A percentile compares a stretch with the other conserved stretches of the same genome.
Conservation (phyloP, 1,140 invertebrate species). For the Leptinotarsa undecemlineata region DNA sequence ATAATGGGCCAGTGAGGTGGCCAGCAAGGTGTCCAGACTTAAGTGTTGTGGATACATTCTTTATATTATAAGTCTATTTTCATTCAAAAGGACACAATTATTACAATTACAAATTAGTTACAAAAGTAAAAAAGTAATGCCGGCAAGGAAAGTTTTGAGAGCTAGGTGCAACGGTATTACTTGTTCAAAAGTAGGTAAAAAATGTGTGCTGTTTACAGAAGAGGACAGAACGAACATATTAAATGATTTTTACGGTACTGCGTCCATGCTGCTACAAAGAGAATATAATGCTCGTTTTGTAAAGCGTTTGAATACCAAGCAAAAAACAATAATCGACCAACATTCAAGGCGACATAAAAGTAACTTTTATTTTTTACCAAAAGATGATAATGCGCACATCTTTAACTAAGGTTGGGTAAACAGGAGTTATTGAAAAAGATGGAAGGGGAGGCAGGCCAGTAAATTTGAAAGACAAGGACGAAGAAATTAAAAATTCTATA, state of each 20-base stretch:
- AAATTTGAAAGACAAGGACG: constrained; percentile 23
- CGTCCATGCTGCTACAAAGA: constrained; percentile 9
- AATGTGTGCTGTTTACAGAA: constrained; percentile 13
- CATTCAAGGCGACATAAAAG: constrained; percentile 14
- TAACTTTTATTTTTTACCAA: constrained; percentile 12
- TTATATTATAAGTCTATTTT: no score
- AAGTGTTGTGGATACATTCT: no score
- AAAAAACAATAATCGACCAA: constrained; percentile 20
- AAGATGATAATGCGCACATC: constrained; percentile 14
- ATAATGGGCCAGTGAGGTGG: no score
- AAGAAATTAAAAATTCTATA: neutral
- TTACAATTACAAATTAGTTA: neutral
- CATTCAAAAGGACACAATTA: no score
- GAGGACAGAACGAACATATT: constrained; percentile 16
- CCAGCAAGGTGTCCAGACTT: no score
- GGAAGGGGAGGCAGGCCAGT: neutral
- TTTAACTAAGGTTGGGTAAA: constrained; percentile 9
- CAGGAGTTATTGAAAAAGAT: neutral
- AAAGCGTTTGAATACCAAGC: neutral
- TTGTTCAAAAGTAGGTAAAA: constrained; percentile 4
- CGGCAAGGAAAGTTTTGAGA: constrained; percentile 11
- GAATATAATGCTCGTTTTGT: constrained; percentile 16
- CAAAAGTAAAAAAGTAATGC: neutral
- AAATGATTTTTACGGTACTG: constrained; percentile 12
- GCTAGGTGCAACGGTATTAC: constrained; percentile 8